Conservation (phyloP, 2,888 invertebrate species). For the Andrena minutula region DNA sequence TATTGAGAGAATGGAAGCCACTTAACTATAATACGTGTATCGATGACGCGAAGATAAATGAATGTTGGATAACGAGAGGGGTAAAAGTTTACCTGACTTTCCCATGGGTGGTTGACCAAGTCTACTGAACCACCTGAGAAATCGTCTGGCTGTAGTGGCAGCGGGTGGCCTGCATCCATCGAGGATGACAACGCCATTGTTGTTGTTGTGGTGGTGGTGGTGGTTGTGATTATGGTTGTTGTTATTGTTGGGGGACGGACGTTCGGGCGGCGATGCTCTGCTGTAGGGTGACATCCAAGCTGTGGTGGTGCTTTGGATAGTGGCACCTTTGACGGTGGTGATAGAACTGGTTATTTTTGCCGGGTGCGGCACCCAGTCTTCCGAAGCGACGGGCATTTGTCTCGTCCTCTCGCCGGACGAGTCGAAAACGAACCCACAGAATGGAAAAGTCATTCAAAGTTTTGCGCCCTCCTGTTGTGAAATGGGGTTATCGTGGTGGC, state of each 20-base stretch:
- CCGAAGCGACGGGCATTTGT: slow-evolving; percentile 81
- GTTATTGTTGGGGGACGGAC: slow-evolving; percentile 67
- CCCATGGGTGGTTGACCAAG: slow-evolving; percentile 86
- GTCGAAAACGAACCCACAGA: slow-evolving; percentile 82
- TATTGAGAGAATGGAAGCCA: no score
- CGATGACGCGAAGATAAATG: no score
- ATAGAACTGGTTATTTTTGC: slow-evolving; percentile 80
- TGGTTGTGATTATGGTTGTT: slow-evolving; percentile 69
- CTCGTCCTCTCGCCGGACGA: slow-evolving; percentile 80
- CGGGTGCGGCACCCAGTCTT: slow-evolving; percentile 80
- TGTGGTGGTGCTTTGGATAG: slow-evolving; percentile 78
- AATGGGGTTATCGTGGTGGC: not conserved
- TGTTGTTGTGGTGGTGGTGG: slow-evolving; percentile 73
- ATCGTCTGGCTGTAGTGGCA: slow-evolving; percentile 85
- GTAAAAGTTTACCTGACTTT: slow-evolving; percentile 83
- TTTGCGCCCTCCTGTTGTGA: slow-evolving; percentile 13
- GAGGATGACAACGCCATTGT: slow-evolving; percentile 79
- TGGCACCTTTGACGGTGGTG: slow-evolving; percentile 78
- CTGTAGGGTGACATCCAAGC: slow-evolving; percentile 81
- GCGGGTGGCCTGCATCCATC: slow-evolving; percentile 80
- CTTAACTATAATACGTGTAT: no score
- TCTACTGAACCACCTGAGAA: slow-evolving; percentile 86
- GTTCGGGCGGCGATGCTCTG: slow-evolving; percentile 71
- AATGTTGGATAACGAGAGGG: not conserved
- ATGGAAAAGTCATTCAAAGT: slow-evolving; percentile 81